phyloP scores from a whole-genome alignment of 2,113 vertebrate species.

The Euleptes europaea region DNA sequence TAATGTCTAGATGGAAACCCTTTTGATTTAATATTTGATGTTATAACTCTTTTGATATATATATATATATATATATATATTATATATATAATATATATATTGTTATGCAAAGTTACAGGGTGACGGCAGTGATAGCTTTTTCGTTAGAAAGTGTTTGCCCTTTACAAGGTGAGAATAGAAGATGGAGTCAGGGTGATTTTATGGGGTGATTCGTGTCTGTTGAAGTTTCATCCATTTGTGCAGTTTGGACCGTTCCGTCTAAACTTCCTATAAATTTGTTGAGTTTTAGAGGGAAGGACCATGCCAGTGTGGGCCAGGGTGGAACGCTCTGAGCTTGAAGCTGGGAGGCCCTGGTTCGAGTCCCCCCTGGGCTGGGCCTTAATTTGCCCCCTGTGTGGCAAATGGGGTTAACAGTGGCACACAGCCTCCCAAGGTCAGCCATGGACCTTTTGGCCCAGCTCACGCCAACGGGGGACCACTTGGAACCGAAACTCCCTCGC shows the following conservation, averaged over 20 bases:
- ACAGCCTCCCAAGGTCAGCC: too few species aligned
- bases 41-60: too few species aligned
- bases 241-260: too few species aligned
- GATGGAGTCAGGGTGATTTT: background rate
- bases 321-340: too few species aligned
- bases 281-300: background rate
- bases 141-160: background rate
- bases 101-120: too few species aligned
- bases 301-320: too few species aligned
- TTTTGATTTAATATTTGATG: too few species aligned
- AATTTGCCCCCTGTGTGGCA: background rate
- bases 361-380: background rate
- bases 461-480: background rate
- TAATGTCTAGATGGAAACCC: too few species aligned
- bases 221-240: background rate
- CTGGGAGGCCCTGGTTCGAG: background rate
- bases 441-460: background rate
- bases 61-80: too few species aligned
- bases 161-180: background rate
- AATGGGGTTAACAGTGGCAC: background rate
- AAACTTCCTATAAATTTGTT: too few species aligned
- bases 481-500: background rate
- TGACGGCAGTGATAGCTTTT: too few species aligned
- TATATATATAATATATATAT: too few species aligned
- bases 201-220: background rate